Base-by-base conservation (phyloP, 2,113 vertebrate genomes). In the Solea senegalensis region DNA sequence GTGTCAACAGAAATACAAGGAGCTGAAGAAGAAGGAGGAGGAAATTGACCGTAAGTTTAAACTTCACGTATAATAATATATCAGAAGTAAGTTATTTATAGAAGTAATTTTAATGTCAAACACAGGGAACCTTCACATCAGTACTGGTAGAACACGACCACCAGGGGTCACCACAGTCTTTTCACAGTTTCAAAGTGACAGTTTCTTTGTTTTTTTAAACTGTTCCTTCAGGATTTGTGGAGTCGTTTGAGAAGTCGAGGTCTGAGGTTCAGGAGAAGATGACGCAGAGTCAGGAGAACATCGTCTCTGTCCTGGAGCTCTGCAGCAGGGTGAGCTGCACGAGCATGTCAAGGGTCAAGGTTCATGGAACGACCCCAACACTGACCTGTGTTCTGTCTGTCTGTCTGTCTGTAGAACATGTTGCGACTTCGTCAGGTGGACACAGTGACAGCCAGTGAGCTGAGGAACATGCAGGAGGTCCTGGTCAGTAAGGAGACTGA, bases 391-490 rank as follows among this genome's bases (percentile, higher is more conserved):
- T 14, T 21, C 34, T 34, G 3, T 34, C 34, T 34, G 34, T 34
- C 39, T 73, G 4, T 67, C 44, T 76, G 0, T 69, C 12, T 72
- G n/a, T 80, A 99, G 97, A 97, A 95, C 92, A 94, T 97, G 92
- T 90, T 94, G 88, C 92, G 91, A 61, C 94, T 97, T 74, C 94
- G 92, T 72, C 95, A 96, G 70, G 94, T 99, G 76, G 96, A 96
- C 0, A 95, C 94, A 8, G 92, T 99, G 65, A 96, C 95, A 2
- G 95, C 94, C 82, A 95, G 95, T 78, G 97, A 98, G 61, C 91
- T 99, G 71, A 97, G 92, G 85, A 94, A 95, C 78, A 97, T 99
- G 95, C 98, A 99, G 82, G 96, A 98, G 74, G 96, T 98, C 78
- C 95, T 99, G 78, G 94, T 92, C 83, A 97, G 95, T 89, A 99